phyloP scores from a whole-genome alignment of 2,888 invertebrate species.

The Psylliodes chrysocephalus region DNA sequence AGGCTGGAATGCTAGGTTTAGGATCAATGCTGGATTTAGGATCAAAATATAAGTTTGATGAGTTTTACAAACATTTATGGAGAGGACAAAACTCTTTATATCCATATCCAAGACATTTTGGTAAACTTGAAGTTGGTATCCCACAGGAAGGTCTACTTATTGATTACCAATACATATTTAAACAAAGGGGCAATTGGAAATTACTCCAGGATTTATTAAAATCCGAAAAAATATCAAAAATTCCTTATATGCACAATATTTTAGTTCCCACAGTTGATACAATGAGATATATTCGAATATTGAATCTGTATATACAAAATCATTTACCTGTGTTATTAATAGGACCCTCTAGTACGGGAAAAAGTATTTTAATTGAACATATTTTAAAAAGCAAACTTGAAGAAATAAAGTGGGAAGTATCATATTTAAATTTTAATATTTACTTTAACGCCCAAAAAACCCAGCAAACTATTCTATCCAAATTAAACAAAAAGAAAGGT shows the following conservation, averaged over 20 bases:
- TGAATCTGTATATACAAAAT: conserved; percentile 69
- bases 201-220: conserved; percentile 69
- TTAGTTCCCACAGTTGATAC: conserved; percentile 71
- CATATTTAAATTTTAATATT: conserved; percentile 69
- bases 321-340: conserved; percentile 73
- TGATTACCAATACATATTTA: conserved; percentile 70
- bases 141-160: conserved; percentile 70
- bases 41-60: conserved; percentile 60
- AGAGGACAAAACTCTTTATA: conserved; percentile 58
- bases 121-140: conserved; percentile 67
- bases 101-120: conserved; percentile 66
- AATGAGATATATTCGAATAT: conserved; percentile 66
- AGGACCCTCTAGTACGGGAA: conserved; percentile 73
- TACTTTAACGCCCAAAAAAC: conserved; percentile 66
- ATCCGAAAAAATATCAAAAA: conserved; percentile 61
- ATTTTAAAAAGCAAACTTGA: conserved; percentile 64
- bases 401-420: conserved; percentile 65
- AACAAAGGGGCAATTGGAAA: conserved; percentile 70
- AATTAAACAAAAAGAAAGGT: conserved; percentile 65
- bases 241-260: conserved; percentile 62
- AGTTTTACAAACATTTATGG: conserved; percentile 61
- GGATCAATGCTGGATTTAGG: conserved; percentile 71
- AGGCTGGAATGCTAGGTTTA: conserved; percentile 79
- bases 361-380: conserved; percentile 69
- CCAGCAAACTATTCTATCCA: conserved; percentile 66